Conservation (phyloP, 1,140 invertebrate genomes). For the Dryas iulia region DNA sequence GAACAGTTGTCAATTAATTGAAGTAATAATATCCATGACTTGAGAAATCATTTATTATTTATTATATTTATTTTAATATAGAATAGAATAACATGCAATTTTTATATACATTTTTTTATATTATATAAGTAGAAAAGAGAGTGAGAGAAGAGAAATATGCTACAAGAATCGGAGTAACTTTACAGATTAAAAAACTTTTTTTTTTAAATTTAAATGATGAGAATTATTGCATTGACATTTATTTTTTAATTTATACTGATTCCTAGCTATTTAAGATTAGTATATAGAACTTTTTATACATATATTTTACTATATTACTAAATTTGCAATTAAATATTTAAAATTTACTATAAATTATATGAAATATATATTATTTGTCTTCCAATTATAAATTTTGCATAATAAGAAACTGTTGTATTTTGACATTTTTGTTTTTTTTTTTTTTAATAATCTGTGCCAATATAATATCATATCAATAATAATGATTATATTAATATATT, state of each 20-base stretch:
- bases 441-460: conserved; percentile 12
- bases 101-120: neutral
- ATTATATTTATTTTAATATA: neutral
- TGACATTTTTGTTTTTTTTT: neutral
- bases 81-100: neutral
- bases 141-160: neutral
- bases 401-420: conserved; percentile 13
- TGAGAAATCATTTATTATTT: neutral
- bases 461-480: too few relatives aligned
- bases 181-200: too few relatives aligned
- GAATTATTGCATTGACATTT: too few relatives aligned
- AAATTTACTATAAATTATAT: too few relatives aligned
- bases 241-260: too few relatives aligned
- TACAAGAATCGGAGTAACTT: neutral
- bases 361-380: neutral
- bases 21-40: neutral
- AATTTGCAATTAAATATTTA: too few relatives aligned
- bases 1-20: neutral
- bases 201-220: too few relatives aligned
- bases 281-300: too few relatives aligned
- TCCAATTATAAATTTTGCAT: conserved; percentile 10
- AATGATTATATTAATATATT: too few relatives aligned
- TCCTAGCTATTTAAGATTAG: too few relatives aligned
- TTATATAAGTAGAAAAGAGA: neutral
- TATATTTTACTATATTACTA: too few relatives aligned